Evolutionary conservation across 2,888 invertebrate genomes (phyloP), one percentile per base, ranked within the genome.

Genomic region (Metallyticus violacea): DNA sequence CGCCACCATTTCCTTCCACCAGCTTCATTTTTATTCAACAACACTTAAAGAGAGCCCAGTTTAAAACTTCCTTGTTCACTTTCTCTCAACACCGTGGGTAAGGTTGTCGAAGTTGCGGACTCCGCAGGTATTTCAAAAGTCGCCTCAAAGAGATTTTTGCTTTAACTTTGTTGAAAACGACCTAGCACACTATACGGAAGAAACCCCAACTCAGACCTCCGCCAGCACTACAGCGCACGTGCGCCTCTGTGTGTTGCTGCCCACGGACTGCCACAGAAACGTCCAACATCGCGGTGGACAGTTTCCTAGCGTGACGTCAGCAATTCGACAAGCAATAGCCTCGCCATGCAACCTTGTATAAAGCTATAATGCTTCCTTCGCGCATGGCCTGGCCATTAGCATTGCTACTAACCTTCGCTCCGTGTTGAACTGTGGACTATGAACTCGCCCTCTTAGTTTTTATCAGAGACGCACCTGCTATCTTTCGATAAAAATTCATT

Each of bases 1-100:
- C 30, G 15, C 82, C 79, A 27, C 82, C 79, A 4, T 25, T 27
- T 62, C 40, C 62, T n/a, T 28, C 83, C 25, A 82, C 86, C 27
- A 86, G 28, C 82, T 86, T 86, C 86, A 86, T 86, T 97, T 7
- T 79, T 25, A 15, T 80, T n/a, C n/a, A n/a, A n/a, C n/a, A 62
- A 62, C 40, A 62, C 40, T 62, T 62, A 62, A 29, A 62, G 40
- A 62, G 22, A 62, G 40, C 15, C 15, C 40, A 9, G 40, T 62
- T 62, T 15, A 62, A 62, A 62, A 62, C 40, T 62, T 62, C 40
- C 40, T 62, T 62, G 40, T 62, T 62, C 40, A 62, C 40, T 62
- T 62, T 62, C 40, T 62, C 40, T 62, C 2, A 62, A 62, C 40
- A 15, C 15, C 15, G 40, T 62, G 40, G 9, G 40, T 15, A 1